Base-by-base conservation (phyloP, 2,888 invertebrate species). In the Agrochola lychnidis region DNA sequence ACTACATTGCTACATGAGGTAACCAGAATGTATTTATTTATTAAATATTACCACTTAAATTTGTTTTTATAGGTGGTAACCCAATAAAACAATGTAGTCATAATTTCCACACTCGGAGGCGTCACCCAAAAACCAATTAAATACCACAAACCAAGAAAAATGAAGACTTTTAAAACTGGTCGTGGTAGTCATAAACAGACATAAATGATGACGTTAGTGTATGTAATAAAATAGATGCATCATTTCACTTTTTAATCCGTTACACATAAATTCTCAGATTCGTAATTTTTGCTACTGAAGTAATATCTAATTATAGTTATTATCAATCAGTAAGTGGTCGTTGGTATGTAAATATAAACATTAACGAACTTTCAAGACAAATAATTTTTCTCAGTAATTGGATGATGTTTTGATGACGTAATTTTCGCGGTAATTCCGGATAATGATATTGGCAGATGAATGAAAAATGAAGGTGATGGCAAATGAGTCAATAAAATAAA, bases 291-390 rank as follows among this genome's bases (percentile, higher is more conserved):
- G 5, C 40, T n/a, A 61, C 25, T 71, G 64, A 73, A 61, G 42
- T 72, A 70, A 80, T 40, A 51, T 72, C 74, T 80, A 83, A 70
- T 57, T 74, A 77, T 80, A 83, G 14, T 72, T 25, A 70, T 79
- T 70, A 72, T 81, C 76, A 59, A 70, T 70, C 70, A 62, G 61
- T 61, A n/a, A 68, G 30, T 36, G 48, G 57, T 48, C 36, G 53
- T n/a, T 67, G 30, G 66, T 66, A 36, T 63, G 51, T 64, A 76
- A 79, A 84, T 79, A 77, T 69, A 73, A 67, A 61, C 45, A 70
- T 78, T 64, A 42, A 9, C 30, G 57, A 57, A 64, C n/a, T 40
- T 36, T 7, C 14, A 14, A 36, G 45, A 62, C 5, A 6, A 19
- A 48, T 61, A 0, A 48, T 75, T 71, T 64, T 84, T 84, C 84